These are phyloP conservation scores for Pantelozetes paolii DNA, from an alignment of 2,888 invertebrate species.

Conservation along the genomic window DNA sequence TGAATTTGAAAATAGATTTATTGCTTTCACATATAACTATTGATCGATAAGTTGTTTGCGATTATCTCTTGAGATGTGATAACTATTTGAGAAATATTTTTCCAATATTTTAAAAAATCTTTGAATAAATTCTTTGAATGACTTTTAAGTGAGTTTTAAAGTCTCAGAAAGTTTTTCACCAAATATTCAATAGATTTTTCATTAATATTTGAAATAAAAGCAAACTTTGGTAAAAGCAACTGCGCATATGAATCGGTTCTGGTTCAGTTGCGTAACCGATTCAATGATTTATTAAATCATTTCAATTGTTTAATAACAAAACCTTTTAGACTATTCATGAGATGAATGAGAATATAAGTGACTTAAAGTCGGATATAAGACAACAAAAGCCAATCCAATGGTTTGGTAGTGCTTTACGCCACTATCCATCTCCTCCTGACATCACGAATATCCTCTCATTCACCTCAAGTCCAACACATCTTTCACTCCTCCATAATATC, in stretches of 20 bases:
- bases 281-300: background rate
- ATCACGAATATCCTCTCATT: conserved; percentile 4
- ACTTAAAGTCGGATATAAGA: background rate
- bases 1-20: too few species aligned
- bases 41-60: too few species aligned
- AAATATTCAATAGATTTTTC: too few species aligned
- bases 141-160: too few species aligned
- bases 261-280: background rate
- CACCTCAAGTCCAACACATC: conserved; percentile 12
- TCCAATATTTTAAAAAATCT: too few species aligned
- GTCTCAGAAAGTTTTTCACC: too few species aligned
- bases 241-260: background rate
- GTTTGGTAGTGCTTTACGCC: background rate
- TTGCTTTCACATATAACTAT: too few species aligned
- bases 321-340: background rate
- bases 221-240: too few species aligned
- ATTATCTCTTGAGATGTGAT: too few species aligned
- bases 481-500: conserved; percentile 7
- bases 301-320: background rate
- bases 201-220: too few species aligned
- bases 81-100: too few species aligned
- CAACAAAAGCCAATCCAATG: background rate
- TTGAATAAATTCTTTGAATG: too few species aligned
- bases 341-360: background rate
- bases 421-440: background rate